Evolutionary conservation across 2,797 vertebrate species (phyloP).

Genomic region (Lithobates sylvaticus): DNA sequence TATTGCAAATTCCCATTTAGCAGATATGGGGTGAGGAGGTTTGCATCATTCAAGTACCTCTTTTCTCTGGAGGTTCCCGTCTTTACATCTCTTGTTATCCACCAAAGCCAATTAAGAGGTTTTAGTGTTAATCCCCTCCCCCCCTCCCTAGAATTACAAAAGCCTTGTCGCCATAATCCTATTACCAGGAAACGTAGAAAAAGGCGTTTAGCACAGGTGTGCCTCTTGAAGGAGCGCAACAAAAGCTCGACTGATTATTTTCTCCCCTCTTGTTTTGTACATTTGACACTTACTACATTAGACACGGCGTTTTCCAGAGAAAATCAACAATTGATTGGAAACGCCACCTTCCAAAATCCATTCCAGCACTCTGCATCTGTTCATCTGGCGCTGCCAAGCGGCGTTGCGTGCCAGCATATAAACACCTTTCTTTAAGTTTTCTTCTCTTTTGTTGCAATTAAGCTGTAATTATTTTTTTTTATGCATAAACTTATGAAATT

Average conservation of each 20-base stretch:
- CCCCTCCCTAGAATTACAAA: slow-evolving; percentile 19
- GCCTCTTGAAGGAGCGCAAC: not conserved
- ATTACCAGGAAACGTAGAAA: slow-evolving; percentile 11
- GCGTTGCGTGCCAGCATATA: slow-evolving; percentile 1
- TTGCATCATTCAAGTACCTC: not conserved
- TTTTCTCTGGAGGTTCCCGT: not conserved
- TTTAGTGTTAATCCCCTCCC: slow-evolving; percentile 44
- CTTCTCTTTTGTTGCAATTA: slow-evolving; percentile 49
- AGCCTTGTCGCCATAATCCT: slow-evolving; percentile 5
- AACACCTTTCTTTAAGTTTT: slow-evolving; percentile 14
- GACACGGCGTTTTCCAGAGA: slow-evolving; percentile 17
- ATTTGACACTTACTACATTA: slow-evolving; percentile 16
- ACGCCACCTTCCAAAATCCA: slow-evolving; percentile 41
- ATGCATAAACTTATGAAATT: slow-evolving; percentile 43
- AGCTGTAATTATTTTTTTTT: slow-evolving; percentile 54
- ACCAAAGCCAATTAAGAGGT: slow-evolving; percentile 20
- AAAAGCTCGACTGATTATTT: slow-evolving; percentile 47
- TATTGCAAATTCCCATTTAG: not conserved
- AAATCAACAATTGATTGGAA: slow-evolving; percentile 50
- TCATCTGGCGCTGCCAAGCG: slow-evolving; percentile 36
- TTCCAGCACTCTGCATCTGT: slow-evolving; percentile 52
- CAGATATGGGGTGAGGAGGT: no score
- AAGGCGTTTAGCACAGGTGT: slow-evolving; percentile 48
- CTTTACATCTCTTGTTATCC: not conserved
- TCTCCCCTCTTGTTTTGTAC: slow-evolving; percentile 9